Evolutionary conservation across 2,888 invertebrate species (phyloP), one percentile per base, ranked within the genome.

Genomic region (Dyspetes luteomarginatus): DNA sequence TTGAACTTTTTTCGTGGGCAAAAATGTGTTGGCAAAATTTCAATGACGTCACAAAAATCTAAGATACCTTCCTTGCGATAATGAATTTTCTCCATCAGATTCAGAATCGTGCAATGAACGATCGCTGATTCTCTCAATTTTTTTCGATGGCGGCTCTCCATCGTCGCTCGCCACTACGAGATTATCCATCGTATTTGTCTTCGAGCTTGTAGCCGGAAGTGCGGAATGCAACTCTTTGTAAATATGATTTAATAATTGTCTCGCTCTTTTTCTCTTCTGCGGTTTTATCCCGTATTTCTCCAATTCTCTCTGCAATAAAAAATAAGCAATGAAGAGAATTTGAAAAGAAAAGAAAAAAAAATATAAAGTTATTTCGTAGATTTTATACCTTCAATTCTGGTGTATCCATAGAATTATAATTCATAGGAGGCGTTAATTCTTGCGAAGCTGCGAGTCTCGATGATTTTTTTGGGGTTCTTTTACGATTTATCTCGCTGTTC

Each of bases 141-240:
- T 88, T 48, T 86, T 86, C 9, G 4, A 19, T n/a, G 86, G 85
- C 43, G 85, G 60, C 52, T 78, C 79, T 12, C 83, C 82, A 28
- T 83, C 81, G 4, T 79, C 82, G 60, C 62, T 76, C 15, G 15
- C 7, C 43, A 74, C 41, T 17, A n/a, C 24, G 4, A 0, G 4
- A 12, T 71, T 41, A 26, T 55, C 26, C 15, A 24, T n/a, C 12
- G 52, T 1, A 22, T 45, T 71, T 58, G 45, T 24, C 22, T 4
- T 19, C 24, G 58, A 55, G 26, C 50, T 26, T 50, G 68, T 3
- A 3, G 24, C 28, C 30, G 74, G 36, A n/a, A 89, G 84, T 26
- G 85, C 77, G 56, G 93, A 93, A 88, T 94, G 94, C 26, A 93
- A 92, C 83, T 93, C 92, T n/a, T 93, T 91, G 85, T 94, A 94